Evolutionary conservation across 1,140 invertebrate species (phyloP).

Genomic region (Asobara japonica): DNA sequence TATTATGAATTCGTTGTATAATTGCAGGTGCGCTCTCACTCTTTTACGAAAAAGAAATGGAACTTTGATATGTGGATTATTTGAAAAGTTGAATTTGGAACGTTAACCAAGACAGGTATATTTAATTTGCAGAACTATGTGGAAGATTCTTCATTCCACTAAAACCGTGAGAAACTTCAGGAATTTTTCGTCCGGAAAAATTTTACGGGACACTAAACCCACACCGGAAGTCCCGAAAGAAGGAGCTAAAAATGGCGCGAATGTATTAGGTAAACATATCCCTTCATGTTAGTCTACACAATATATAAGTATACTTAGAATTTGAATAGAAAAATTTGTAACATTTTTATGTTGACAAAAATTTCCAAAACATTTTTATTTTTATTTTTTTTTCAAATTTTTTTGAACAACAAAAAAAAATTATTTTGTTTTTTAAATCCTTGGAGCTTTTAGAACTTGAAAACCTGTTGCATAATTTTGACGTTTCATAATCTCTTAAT

Average conservation of each 20-base stretch:
- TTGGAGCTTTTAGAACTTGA: too few species aligned
- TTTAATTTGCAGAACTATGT: not conserved
- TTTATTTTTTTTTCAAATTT: too few species aligned
- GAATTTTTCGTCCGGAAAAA: not conserved
- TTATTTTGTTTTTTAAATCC: too few species aligned
- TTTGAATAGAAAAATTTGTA: too few species aligned
- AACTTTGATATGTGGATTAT: not conserved
- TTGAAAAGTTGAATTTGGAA: not conserved
- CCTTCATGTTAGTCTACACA: too few species aligned
- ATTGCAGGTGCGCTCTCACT: not conserved
- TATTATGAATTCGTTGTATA: not conserved
- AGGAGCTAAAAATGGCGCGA: not conserved
- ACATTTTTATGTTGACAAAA: too few species aligned
- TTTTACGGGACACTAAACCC: constrained; percentile 18
- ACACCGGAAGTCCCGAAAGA: not conserved
- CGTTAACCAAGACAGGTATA: not conserved
- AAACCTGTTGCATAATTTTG: too few species aligned
- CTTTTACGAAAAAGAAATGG: not conserved
- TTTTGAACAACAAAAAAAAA: too few species aligned
- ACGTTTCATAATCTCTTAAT: too few species aligned
- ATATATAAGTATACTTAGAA: too few species aligned
- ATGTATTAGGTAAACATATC: not conserved
- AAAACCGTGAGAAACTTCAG: not conserved
- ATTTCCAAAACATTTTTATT: too few species aligned
- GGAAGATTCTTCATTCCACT: not conserved